Evolutionary conservation across 2,113 vertebrate species (phyloP).

Genomic region (Syrmaticus mikado): DNA sequence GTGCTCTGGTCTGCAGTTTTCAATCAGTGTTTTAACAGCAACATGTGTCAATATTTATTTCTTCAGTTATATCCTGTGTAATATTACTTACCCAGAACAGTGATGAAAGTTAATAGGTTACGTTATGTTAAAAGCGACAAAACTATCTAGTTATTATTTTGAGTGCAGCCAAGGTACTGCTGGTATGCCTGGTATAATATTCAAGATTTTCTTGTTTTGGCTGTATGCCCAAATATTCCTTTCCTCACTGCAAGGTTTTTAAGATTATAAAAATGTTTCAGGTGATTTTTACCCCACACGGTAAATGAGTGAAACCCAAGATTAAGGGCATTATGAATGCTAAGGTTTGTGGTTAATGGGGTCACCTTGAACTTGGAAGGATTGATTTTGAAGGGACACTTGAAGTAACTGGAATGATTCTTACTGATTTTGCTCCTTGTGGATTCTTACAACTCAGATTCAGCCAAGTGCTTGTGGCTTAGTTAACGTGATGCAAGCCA

Average conservation of each 20-base stretch:
- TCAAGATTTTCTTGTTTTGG: constrained; percentile 39
- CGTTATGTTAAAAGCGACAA: constrained; percentile 39
- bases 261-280: not conserved
- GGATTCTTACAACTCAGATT: not conserved
- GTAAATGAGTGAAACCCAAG: not conserved
- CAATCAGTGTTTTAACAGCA: constrained; percentile 45
- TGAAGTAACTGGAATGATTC: not conserved
- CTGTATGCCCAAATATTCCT: not conserved
- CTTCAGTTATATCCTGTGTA: constrained; percentile 31
- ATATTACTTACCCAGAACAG: constrained; percentile 38
- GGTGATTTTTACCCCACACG: not conserved
- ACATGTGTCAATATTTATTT: constrained; percentile 61
- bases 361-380: not conserved
- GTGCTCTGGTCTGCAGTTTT: constrained; percentile 34
- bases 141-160: constrained; percentile 30
- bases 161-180: not conserved
- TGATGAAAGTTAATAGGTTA: constrained; percentile 63
- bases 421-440: not conserved
- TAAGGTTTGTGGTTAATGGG: not conserved
- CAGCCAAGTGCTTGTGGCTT: not conserved
- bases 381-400: not conserved
- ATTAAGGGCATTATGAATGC: not conserved
- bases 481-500: not conserved
- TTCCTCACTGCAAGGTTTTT: not conserved
- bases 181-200: not conserved